Evolutionary conservation across 2,797 vertebrate genomes (phyloP), one percentile per base, ranked within the genome.

Genomic region (Melanotaenia parkinsoni): DNA sequence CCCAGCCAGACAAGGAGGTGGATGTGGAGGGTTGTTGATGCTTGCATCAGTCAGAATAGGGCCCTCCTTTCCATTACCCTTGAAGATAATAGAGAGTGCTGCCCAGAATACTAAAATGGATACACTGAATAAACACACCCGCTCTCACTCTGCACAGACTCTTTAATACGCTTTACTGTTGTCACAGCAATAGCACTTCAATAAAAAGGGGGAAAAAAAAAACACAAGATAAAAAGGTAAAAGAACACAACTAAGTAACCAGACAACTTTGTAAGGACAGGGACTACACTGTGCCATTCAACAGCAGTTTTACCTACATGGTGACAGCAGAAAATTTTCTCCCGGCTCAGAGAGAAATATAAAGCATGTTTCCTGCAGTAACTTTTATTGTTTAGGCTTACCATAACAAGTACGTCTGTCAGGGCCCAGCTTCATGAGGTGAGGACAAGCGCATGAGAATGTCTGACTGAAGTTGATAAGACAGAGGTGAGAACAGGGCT

Each of bases 381-480:
- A n/a, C 22, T 33, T 65, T 40, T 32, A 7, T 70, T 70, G 45
- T 67, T 66, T 28, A 35, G 4, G 37, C 85, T 85, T 92, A 98
- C 97, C 97, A 0, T 96, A 96, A 89, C 97, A 99, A 30, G 96
- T 98, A 26, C 85, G 94, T 63, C 93, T 96, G 93, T 99, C 96
- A 1, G 94, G 75, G 65, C 94, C 93, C 64, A 99, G 93, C 79
- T 97, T 97, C 97, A 98, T 97, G 83, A 99, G 96, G 85, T 99
- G 97, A 20, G 97, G 97, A 56, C 97, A 99, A 79, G 97, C 96
- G 0, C 97, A 98, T 4, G 97, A 96, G 80, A 96, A 94, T 0
- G 95, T 96, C 80, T 96, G 95, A 80, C 98, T 98, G 91, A 97
- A 98, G 93, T 97, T 97, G 89, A 98, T 98, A 82, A 98, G 95